Base-by-base conservation (phyloP, 2,113 vertebrate species). In the Lophochroa leadbeateri region DNA sequence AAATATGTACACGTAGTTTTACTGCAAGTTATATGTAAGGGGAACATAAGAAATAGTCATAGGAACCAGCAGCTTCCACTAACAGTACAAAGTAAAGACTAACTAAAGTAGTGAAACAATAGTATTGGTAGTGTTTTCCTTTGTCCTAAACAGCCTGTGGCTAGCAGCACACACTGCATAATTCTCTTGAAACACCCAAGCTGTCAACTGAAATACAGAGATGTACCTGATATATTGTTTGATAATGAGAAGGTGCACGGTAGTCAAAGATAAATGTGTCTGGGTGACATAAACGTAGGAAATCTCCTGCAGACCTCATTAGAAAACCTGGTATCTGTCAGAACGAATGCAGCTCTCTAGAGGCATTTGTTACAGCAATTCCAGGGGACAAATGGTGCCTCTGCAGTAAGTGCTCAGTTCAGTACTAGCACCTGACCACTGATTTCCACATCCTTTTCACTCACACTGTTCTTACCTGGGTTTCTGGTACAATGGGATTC, bases 401-500 rank as follows among this genome's bases (percentile, higher is more conserved):
- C 18, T 31, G 24, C 37, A 83, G 13, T 29, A 60, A 67, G 41
- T 13, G 57, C 57, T 79, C 18, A 27, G 68, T 47, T 31, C 75
- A 53, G 63, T 78, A 37, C 17, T 35, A 43, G 16, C 60, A 23
- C 4, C 50, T 83, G 60, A 33, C 14, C 55, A 25, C 35, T 15
- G 49, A 52, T 49, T 65, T 60, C 50, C 49, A 17, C 4, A 8
- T 10, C 20, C 55, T 76, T 84, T 13, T 19, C 71, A 28, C 39
- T 61, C 74, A 5, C 8, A 2, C 49, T 60, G 5, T 3, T 76
- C 97, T 96, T 97, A 99, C 99, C 99, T 99, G 99, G 86, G 99
- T 99, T 98, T 99, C 99, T 76, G 99, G 99, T 92, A 99, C 98
- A 71, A 99, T 99, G 97, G 99, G 98, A 93, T 99, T 99, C 94